phyloP scores from a whole-genome alignment of 2,888 invertebrate species.

The Candidula unifasciata region DNA sequence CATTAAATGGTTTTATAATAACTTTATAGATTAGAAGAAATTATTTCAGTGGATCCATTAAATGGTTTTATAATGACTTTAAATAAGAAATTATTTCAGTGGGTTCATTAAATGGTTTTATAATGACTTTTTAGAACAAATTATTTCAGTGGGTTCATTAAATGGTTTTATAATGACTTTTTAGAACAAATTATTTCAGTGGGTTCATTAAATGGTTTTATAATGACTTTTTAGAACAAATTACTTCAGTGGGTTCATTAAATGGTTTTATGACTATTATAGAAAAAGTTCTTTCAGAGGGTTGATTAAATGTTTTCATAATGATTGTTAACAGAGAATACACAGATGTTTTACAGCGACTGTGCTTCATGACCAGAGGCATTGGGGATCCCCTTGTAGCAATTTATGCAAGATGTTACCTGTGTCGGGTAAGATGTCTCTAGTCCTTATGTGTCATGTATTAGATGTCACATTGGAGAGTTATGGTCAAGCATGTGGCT shows the following conservation, averaged over 20 bases:
- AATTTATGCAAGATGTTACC: slow-evolving; percentile 91
- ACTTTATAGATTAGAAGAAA: too few species aligned
- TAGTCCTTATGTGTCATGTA: background rate
- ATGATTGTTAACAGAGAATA: slow-evolving; percentile 83
- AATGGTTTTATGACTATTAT: too few species aligned
- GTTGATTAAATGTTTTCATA: background rate
- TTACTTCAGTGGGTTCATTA: background rate
- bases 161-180: background rate
- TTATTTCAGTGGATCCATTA: too few species aligned
- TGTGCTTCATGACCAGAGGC: slow-evolving; percentile 92
- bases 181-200: background rate
- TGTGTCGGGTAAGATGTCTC: slow-evolving; percentile 80
- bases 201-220: background rate
- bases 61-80: too few species aligned
- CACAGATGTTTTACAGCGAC: slow-evolving; percentile 83
- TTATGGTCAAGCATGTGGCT: too few species aligned
- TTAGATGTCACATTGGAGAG: too few species aligned
- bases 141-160: background rate
- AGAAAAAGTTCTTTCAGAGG: too few species aligned
- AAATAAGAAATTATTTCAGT: too few species aligned
- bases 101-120: too few species aligned
- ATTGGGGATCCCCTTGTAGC: slow-evolving; percentile 96
- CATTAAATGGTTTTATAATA: too few species aligned
- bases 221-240: too few species aligned
- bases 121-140: background rate